Evolutionary conservation across 2,888 invertebrate species (phyloP).

Genomic region (Acrocyrtus sp.): DNA sequence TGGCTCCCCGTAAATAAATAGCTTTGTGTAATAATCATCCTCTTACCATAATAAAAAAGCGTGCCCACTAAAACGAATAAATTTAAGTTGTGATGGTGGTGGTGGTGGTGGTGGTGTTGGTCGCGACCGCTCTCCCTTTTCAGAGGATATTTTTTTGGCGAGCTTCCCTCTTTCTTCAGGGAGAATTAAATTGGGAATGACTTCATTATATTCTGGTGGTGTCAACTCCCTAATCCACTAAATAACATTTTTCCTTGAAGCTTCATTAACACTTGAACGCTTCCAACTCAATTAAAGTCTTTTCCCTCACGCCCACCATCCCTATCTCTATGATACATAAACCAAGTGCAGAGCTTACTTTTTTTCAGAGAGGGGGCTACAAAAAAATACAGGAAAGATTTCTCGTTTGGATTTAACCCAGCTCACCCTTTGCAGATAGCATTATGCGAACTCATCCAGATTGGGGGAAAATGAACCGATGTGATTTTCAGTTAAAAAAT

Average conservation of each 20-base stretch:
- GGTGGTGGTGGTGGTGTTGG: conserved; percentile 36
- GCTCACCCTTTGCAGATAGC: too few species aligned
- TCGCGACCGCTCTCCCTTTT: conserved; percentile 10
- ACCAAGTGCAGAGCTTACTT: not conserved
- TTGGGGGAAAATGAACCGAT: too few species aligned
- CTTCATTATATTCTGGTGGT: conserved; percentile 41
- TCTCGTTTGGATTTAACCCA: too few species aligned
- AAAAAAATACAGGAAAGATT: not conserved
- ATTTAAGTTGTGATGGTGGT: conserved; percentile 33
- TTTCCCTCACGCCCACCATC: conserved; percentile 42
- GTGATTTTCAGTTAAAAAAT: too few species aligned
- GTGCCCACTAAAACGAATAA: conserved; percentile 17
- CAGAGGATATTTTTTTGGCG: conserved; percentile 7
- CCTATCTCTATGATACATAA: too few species aligned
- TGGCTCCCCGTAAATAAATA: conserved; percentile 35
- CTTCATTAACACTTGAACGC: conserved; percentile 62
- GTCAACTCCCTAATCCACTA: conserved; percentile 62
- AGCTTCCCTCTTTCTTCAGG: not conserved
- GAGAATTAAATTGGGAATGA: conserved; percentile 42
- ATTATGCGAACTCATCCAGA: too few species aligned
- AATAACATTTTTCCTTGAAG: conserved; percentile 63
- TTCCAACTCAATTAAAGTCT: conserved; percentile 62
- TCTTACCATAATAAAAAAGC: not conserved
- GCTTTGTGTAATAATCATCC: not conserved
- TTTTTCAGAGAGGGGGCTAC: not conserved